These are phyloP conservation scores for Tinea pellionella DNA, from an alignment of 2,888 invertebrate genomes.

Conservation along the genomic window DNA sequence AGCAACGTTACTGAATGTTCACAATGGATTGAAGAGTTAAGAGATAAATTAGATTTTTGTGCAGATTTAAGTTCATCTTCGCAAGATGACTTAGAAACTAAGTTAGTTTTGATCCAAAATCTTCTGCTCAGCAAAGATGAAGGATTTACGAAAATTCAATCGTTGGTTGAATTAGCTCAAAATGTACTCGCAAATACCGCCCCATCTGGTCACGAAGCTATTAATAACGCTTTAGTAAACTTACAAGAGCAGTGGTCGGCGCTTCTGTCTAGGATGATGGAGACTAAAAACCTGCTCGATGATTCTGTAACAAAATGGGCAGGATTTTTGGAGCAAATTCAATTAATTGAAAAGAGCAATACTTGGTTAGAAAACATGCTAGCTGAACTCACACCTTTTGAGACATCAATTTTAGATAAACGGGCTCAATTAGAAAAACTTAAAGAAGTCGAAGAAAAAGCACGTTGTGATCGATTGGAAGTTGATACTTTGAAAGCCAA, in stretches of 20 bases:
- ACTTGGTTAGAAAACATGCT: conserved; percentile 81
- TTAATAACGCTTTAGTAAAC: conserved; percentile 83
- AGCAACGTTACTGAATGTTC: conserved; percentile 82
- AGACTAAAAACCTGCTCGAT: conserved; percentile 88
- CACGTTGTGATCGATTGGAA: conserved; percentile 89
- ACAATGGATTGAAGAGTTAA: conserved; percentile 86
- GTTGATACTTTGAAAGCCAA: conserved; percentile 87
- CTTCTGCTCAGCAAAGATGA: conserved; percentile 91
- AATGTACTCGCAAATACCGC: conserved; percentile 92
- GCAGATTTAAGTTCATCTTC: conserved; percentile 84
- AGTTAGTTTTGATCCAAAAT: conserved; percentile 87
- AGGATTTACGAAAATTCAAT: conserved; percentile 89
- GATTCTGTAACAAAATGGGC: conserved; percentile 93
- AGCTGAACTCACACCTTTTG: conserved; percentile 78
- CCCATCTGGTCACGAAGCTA: conserved; percentile 85
- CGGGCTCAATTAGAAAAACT: conserved; percentile 86
- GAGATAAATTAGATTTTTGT: conserved; percentile 87
- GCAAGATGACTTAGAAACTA: conserved; percentile 87
- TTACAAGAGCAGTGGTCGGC: conserved; percentile 93
- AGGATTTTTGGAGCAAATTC: conserved; percentile 88
- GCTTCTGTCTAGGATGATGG: conserved; percentile 87
- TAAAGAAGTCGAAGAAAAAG: conserved; percentile 87
- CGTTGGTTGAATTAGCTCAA: conserved; percentile 91
- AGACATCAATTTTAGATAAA: conserved; percentile 87
- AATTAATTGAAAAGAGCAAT: conserved; percentile 84